Conservation (phyloP, 2,113 vertebrate genomes). For the Nansenia antarctica region DNA sequence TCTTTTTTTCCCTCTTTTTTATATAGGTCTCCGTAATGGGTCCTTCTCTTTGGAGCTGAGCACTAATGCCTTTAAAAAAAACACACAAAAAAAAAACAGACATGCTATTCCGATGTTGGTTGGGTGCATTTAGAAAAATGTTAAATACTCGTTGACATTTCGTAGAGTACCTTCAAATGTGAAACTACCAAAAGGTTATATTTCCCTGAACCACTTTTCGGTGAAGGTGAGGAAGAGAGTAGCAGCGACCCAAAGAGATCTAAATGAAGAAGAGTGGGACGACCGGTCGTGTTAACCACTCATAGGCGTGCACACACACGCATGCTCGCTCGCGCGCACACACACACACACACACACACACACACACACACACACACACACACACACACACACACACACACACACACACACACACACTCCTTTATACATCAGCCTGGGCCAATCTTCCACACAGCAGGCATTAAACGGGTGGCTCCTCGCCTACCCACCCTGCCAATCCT, state of each 20-base stretch:
- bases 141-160: slow-evolving; percentile 72
- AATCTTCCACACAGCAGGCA: neutral
- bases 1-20: slow-evolving; percentile 12
- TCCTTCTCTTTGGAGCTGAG: slow-evolving; percentile 29
- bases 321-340: neutral
- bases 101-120: slow-evolving; percentile 57
- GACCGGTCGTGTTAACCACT: neutral
- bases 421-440: neutral
- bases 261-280: neutral
- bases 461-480: neutral
- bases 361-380: neutral
- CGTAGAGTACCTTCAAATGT: slow-evolving; percentile 66
- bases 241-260: neutral
- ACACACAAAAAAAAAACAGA: slow-evolving; percentile 62
- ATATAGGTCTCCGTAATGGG: slow-evolving; percentile 41
- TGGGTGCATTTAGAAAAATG: slow-evolving; percentile 67
- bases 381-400: neutral
- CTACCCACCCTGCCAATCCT: neutral
- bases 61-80: slow-evolving; percentile 61
- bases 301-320: neutral
- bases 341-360: neutral
- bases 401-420: neutral
- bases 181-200: slow-evolving; percentile 50
- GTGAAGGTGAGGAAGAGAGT: slow-evolving; percentile 12
- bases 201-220: slow-evolving; percentile 34